Evolutionary conservation across 1,140 invertebrate genomes (phyloP), one percentile per base, ranked within the genome.

Genomic region (Drosophila carrolli): DNA sequence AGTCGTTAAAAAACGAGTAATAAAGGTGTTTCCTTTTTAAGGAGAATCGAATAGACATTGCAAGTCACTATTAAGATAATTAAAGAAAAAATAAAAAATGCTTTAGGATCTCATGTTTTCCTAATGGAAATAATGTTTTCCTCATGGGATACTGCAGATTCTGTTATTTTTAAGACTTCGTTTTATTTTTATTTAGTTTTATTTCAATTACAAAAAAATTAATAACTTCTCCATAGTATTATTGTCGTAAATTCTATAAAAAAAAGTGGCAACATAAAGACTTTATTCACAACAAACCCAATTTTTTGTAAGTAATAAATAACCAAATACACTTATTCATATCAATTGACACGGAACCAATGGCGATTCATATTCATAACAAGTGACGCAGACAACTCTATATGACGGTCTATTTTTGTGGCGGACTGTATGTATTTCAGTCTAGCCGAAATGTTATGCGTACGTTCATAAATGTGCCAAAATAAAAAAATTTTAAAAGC

Each of bases 361-460:
- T 29, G 35, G 19, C 41, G 41, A 50, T 50, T 58, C 37, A 61
- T 60, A 73, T 73, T 73, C 70, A 61, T 19, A 44, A 35, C 47
- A 46, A 72, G 67, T 73, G 67, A 73, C 46, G 47, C 67, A 61
- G 56, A 46, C 13, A 14, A 51, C 53, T 71, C 55, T 32, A 35
- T 40, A 40, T n/a, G 67, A 35, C 38, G 55, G 47, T 73, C 59
- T 76, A 77, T 61, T 56, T 71, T 46, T 48, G 58, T 47, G 38
- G 27, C 32, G 7, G 27, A 35, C 27, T 41, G 35, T 63, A 63
- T 55, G 43, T 85, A 81, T 75, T 72, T 61, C 43, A 65, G 51
- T 56, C 50, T 54, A 44, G 38, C 38, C 60, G 60, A 73, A 75
- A 84, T 89, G 60, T 84, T 70, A 80, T 19, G 84, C 83, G 84